Conservation (phyloP, 2,888 invertebrate species). For the Scaptomyza parva region DNA sequence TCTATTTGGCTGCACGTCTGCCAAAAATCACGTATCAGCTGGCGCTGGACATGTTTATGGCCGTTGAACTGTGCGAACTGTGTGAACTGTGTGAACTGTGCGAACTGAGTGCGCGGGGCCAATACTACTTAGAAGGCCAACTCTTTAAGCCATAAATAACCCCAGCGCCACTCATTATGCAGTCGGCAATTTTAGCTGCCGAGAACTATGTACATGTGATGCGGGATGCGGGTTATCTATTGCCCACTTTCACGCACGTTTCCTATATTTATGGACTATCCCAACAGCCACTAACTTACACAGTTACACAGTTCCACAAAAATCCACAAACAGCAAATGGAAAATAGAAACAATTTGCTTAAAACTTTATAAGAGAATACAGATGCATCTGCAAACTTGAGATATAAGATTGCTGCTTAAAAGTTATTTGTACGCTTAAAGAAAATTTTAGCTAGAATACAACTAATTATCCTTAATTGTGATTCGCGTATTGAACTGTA, state of each 20-base stretch:
- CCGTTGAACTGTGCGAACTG: slow-evolving; percentile 46
- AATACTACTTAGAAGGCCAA: slow-evolving; percentile 20
- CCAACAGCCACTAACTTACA: slow-evolving; percentile 33
- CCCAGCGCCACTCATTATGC: slow-evolving; percentile 50
- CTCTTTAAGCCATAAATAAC: slow-evolving; percentile 64
- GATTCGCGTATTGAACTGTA: too few species aligned
- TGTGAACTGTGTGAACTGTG: slow-evolving; percentile 4
- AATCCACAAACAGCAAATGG: background rate
- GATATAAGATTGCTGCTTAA: background rate
- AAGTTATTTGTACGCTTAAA: too few species aligned
- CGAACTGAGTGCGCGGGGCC: slow-evolving; percentile 31
- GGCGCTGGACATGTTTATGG: slow-evolving; percentile 46
- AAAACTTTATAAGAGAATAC: background rate
- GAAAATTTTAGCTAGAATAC: too few species aligned
- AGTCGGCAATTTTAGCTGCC: slow-evolving; percentile 27
- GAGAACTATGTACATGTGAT: slow-evolving; percentile 22
- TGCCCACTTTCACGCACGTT: slow-evolving; percentile 48
- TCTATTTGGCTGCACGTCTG: slow-evolving; percentile 42
- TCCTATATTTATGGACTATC: slow-evolving; percentile 39
- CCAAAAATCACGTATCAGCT: slow-evolving; percentile 59
- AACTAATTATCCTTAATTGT: too few species aligned
- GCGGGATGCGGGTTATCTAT: slow-evolving; percentile 64
- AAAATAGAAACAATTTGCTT: background rate
- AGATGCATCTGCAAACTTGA: background rate
- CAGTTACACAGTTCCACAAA: slow-evolving; percentile 12